phyloP scores from a whole-genome alignment of 1,140 invertebrate species.

The Chrysomallon squamiferum region DNA sequence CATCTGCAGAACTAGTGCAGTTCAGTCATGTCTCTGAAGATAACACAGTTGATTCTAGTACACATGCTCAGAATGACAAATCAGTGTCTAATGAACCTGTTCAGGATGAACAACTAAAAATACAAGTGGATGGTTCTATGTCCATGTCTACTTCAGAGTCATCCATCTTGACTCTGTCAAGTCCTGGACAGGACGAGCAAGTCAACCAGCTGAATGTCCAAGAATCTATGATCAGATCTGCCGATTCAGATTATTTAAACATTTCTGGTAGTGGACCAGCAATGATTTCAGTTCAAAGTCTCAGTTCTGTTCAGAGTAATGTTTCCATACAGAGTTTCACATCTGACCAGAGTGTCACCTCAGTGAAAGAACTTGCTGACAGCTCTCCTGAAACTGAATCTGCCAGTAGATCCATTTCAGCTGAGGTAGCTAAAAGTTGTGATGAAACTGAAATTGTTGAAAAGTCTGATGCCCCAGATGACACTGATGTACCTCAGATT shows the following conservation, averaged over 20 bases:
- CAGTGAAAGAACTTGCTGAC: too few relatives aligned
- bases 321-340: not conserved
- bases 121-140: not conserved
- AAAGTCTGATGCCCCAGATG: not conserved
- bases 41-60: too few relatives aligned
- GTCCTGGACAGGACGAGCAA: not conserved
- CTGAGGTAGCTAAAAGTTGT: too few relatives aligned
- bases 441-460: not conserved
- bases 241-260: not conserved
- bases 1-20: too few relatives aligned
- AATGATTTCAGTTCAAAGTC: not conserved
- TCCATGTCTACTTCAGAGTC: conserved; percentile 11
- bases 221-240: too few relatives aligned
- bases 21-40: too few relatives aligned
- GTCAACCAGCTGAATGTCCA: not conserved
- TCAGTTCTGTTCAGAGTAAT: not conserved
- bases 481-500: too few relatives aligned
- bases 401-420: too few relatives aligned
- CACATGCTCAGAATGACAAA: not conserved
- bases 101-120: conserved; percentile 9
- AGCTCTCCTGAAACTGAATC: too few relatives aligned
- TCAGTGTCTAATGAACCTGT: not conserved
- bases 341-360: too few relatives aligned
- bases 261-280: not conserved
- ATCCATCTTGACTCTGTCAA: conserved; percentile 1